These are phyloP conservation scores for Itoplectis maculator DNA, from an alignment of 2,888 invertebrate genomes.

Conservation along the genomic window DNA sequence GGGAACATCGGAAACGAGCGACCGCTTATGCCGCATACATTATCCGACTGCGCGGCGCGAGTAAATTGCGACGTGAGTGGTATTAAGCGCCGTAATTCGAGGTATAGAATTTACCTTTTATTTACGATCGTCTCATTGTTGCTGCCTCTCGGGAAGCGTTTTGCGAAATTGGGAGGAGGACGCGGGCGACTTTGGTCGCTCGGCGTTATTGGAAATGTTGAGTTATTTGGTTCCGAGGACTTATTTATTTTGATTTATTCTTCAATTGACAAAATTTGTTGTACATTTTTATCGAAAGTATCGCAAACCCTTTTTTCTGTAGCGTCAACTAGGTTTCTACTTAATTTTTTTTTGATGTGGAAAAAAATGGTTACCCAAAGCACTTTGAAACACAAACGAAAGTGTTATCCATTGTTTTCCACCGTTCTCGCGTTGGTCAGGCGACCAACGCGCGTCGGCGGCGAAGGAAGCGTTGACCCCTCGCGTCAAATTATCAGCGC, in stretches of 20 bases:
- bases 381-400: background rate
- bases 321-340: too few relatives aligned
- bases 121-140: background rate
- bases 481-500: background rate
- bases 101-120: background rate
- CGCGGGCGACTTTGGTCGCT: too few relatives aligned
- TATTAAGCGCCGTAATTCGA: background rate
- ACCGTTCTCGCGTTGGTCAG: background rate
- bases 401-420: background rate
- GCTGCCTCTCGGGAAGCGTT: too few relatives aligned
- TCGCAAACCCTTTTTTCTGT: too few relatives aligned
- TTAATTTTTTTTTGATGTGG: too few relatives aligned
- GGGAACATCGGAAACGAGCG: background rate
- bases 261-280: too few relatives aligned
- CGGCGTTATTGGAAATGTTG: too few relatives aligned
- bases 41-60: background rate
- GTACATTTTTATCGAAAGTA: too few relatives aligned
- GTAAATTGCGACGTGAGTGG: background rate
- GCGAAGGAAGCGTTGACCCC: background rate
- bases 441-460: background rate
- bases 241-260: too few relatives aligned
- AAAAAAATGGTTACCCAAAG: too few relatives aligned
- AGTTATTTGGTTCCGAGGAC: too few relatives aligned
- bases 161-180: too few relatives aligned
- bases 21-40: conserved; percentile 9